Evolutionary conservation across 2,113 vertebrate species (phyloP).

Genomic region (Marmota flaviventris): DNA sequence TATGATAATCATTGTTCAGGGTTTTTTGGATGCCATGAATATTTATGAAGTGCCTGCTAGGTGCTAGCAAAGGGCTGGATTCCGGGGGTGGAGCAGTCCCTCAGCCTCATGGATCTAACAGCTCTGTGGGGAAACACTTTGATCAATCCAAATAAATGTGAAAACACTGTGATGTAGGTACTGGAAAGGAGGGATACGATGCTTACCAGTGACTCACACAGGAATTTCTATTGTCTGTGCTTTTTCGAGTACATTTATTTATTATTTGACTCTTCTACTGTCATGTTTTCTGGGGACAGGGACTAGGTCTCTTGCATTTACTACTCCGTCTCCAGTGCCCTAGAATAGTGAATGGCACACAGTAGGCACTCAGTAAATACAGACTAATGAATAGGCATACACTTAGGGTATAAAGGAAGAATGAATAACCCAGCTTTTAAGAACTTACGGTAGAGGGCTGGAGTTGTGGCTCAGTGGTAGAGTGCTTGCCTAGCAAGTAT

Average conservation of each 20-base stretch:
- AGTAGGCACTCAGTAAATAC: neutral
- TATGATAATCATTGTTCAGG: neutral
- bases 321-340: neutral
- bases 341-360: neutral
- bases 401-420: neutral
- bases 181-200: neutral
- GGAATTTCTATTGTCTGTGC: neutral
- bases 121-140: neutral
- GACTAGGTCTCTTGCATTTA: neutral
- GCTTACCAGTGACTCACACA: neutral
- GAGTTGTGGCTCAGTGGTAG: too few species aligned
- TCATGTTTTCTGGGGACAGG: neutral
- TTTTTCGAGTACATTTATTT: neutral
- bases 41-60: neutral
- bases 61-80: neutral
- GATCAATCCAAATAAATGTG: neutral
- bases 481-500: too few species aligned
- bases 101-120: neutral
- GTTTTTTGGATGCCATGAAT: neutral
- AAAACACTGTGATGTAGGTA: neutral
- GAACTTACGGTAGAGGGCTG: neutral
- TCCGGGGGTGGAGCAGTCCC: neutral
- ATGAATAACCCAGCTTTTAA: neutral
- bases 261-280: neutral
- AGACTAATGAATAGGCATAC: neutral